phyloP scores from a whole-genome alignment of 1,140 invertebrate species.

The Whitmania pigra region DNA sequence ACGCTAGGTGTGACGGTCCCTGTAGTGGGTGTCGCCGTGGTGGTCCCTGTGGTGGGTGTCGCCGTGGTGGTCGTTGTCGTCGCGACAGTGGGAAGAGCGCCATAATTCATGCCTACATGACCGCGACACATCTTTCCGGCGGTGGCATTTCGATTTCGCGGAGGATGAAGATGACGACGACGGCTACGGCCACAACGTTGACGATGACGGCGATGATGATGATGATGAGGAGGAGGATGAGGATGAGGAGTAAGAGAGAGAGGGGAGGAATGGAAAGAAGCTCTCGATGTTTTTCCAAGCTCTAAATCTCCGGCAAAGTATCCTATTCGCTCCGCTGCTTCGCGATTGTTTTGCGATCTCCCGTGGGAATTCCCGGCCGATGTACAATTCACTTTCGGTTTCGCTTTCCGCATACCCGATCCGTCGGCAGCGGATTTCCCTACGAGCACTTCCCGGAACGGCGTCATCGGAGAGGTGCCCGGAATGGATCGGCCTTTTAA shows the following conservation, averaged over 20 bases:
- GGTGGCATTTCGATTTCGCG: neutral
- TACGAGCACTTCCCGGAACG: too few species aligned
- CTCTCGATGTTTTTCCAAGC: too few species aligned
- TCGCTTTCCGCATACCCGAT: too few species aligned
- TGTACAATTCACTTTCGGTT: too few species aligned
- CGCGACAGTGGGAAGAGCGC: neutral
- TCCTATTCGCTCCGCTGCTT: neutral
- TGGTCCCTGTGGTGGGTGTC: neutral
- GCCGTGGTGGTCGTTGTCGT: neutral
- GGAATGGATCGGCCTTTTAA: too few species aligned
- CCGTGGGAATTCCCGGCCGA: too few species aligned
- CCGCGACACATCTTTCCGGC: neutral
- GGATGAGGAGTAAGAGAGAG: neutral
- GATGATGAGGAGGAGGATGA: neutral
- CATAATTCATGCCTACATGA: too few species aligned
- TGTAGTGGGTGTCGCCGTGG: neutral
- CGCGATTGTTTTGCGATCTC: conserved; percentile 6
- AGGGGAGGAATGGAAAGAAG: neutral
- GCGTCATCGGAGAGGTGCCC: too few species aligned
- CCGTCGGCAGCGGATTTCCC: too few species aligned
- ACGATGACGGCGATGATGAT: neutral
- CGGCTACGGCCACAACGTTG: too few species aligned
- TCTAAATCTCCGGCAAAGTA: too few species aligned
- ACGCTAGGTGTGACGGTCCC: neutral
- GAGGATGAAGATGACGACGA: neutral